phyloP scores from a whole-genome alignment of 1,140 invertebrate genomes.

The Pseudomyrmex gracilis region DNA sequence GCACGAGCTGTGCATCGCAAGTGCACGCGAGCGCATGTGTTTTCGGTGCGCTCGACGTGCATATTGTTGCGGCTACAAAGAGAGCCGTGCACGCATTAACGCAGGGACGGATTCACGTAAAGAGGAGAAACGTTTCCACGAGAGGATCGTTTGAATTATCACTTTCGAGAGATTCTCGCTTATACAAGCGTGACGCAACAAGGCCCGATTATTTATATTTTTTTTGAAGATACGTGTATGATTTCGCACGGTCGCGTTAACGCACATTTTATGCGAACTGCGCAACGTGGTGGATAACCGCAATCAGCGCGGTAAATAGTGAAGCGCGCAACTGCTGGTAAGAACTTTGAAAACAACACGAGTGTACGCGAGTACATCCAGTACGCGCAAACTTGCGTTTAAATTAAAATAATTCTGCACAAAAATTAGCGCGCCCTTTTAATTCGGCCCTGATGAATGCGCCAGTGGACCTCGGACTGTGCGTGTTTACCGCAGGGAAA shows the following conservation, averaged over 20 bases:
- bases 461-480: slow-evolving; percentile 53
- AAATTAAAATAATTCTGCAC: slow-evolving; percentile 25
- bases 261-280: too few species aligned
- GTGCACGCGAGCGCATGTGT: slow-evolving; percentile 65
- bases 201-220: too few species aligned
- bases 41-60: slow-evolving; percentile 35
- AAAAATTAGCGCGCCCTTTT: slow-evolving; percentile 32
- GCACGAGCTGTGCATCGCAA: slow-evolving; percentile 37
- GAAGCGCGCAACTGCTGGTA: too few species aligned
- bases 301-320: too few species aligned
- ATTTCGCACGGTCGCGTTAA: too few species aligned
- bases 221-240: too few species aligned
- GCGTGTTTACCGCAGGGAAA: slow-evolving; percentile 72
- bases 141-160: slow-evolving; percentile 4
- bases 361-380: not conserved
- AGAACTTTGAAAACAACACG: too few species aligned
- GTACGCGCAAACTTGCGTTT: not conserved
- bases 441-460: slow-evolving; percentile 53
- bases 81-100: slow-evolving; percentile 51
- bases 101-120: slow-evolving; percentile 31
- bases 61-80: slow-evolving; percentile 65
- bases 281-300: too few species aligned
- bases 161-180: not conserved
- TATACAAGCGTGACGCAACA: too few species aligned
- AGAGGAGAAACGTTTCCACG: not conserved